Evolutionary conservation across 1,140 invertebrate species (phyloP).

Genomic region (Drosophila erecta): DNA sequence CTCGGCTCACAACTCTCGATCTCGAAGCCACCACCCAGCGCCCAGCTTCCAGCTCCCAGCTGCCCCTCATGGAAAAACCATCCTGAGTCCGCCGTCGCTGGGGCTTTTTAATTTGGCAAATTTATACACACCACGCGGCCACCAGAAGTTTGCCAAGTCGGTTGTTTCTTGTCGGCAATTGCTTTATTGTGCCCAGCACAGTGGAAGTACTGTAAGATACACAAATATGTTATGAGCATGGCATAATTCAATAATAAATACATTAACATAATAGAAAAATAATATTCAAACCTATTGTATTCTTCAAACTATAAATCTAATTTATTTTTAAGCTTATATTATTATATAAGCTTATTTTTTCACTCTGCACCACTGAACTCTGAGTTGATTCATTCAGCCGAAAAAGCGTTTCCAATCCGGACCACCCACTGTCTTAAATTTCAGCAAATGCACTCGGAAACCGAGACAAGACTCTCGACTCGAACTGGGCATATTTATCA

Average conservation of each 20-base stretch:
- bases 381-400: constrained; percentile 54
- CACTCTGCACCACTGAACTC: constrained; percentile 10
- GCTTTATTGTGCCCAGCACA: constrained; percentile 38
- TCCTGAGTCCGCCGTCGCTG: constrained; percentile 18
- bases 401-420: constrained; percentile 59
- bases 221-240: background rate
- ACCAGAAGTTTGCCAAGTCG: constrained; percentile 60
- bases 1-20: constrained; percentile 41
- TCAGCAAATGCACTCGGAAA: constrained; percentile 71
- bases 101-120: constrained; percentile 79
- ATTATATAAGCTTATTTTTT: too few species aligned
- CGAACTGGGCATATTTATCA: constrained; percentile 53
- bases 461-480: constrained; percentile 42
- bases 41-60: constrained; percentile 35
- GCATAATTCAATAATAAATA: background rate
- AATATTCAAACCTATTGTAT: too few species aligned
- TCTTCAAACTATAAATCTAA: too few species aligned
- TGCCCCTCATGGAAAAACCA: constrained; percentile 16
- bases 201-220: background rate
- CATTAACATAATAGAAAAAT: background rate
- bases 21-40: constrained; percentile 19
- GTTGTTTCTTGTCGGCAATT: constrained; percentile 39
- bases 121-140: constrained; percentile 70
- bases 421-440: constrained; percentile 79
- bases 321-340: too few species aligned